Percentiles rank a stretch among this genome's conserved stretches.
Conservation (phyloP, 2,113 vertebrate species). For the Aplodontia rufa region DNA sequence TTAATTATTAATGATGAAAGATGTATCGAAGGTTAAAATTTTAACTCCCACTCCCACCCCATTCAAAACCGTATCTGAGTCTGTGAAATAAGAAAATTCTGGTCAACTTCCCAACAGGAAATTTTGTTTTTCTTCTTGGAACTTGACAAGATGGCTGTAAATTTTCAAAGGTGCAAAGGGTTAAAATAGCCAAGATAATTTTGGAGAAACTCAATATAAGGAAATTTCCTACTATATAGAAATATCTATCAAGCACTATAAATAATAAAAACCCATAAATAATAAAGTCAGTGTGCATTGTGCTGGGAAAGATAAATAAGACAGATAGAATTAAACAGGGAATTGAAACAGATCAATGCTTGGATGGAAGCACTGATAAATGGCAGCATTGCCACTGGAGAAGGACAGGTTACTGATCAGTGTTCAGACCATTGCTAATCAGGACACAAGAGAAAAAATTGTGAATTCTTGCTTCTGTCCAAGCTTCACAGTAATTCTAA, state of each 20-base stretch:
- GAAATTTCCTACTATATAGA: background rate
- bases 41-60: accelerated
- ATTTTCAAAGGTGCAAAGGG: background rate
- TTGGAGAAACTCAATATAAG: background rate
- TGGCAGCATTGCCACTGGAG: background rate
- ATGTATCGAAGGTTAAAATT: background rate
- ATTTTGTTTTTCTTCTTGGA: background rate
- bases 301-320: background rate
- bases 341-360: background rate
- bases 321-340: background rate
- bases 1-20: background rate
- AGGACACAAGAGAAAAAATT: background rate
- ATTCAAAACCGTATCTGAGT: background rate
- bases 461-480: background rate
- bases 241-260: background rate
- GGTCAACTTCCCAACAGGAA: background rate
- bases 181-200: background rate
- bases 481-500: background rate
- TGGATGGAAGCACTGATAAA: background rate
- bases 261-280: background rate
- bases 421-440: background rate
- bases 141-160: background rate
- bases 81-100: background rate
- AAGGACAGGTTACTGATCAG: background rate
- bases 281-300: background rate